phyloP scores from a whole-genome alignment of 2,113 vertebrate species.

The Cyanoderma ruficeps region DNA sequence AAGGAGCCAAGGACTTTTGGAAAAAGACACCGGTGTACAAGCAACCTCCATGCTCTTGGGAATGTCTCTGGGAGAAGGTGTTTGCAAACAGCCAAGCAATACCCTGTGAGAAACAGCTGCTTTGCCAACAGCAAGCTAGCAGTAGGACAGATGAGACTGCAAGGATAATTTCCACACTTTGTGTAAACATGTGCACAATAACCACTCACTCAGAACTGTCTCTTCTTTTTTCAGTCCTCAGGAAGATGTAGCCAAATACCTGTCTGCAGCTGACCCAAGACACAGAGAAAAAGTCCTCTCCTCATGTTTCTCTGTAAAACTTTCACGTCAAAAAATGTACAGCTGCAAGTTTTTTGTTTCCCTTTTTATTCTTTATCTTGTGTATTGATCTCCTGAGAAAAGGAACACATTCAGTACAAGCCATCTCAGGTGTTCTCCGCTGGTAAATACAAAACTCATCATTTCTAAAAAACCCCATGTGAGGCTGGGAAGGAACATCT shows the following conservation, averaged over 20 bases:
- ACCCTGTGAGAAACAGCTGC: conserved; percentile 23
- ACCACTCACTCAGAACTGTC: neutral
- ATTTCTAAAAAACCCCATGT: neutral
- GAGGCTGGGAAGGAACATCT: neutral
- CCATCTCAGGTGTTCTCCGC: neutral
- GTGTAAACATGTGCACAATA: neutral
- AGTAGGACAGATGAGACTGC: neutral
- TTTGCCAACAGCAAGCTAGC: conserved; percentile 33
- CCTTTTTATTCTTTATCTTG: neutral
- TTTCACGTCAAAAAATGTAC: neutral
- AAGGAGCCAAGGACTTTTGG: neutral
- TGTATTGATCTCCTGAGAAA: neutral
- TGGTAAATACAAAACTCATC: neutral
- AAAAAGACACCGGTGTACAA: neutral
- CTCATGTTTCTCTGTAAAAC: neutral
- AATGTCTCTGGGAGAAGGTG: neutral
- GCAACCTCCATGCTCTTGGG: neutral
- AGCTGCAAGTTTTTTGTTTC: neutral
- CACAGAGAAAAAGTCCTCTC: neutral
- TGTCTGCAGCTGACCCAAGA: neutral
- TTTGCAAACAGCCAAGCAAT: conserved; percentile 15
- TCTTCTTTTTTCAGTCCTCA: neutral
- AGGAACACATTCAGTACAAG: neutral
- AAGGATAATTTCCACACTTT: neutral
- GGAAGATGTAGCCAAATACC: neutral